Conservation (phyloP, 2,797 vertebrate species). For the Mus minutoides region DNA sequence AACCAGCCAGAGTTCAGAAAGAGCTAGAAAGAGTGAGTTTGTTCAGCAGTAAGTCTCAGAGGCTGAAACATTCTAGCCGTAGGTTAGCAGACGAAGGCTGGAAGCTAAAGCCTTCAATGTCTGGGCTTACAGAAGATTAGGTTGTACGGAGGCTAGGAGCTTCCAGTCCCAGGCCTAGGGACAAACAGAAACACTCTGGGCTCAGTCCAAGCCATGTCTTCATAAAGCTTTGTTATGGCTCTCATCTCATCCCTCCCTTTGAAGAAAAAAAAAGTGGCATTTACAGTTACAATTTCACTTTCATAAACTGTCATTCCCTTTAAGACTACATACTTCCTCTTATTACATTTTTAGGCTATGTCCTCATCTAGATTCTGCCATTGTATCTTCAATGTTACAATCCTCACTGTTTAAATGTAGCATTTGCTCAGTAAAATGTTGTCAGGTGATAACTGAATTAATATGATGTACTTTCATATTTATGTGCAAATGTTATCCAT, state of each 20-base stretch:
- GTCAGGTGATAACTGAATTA: not conserved
- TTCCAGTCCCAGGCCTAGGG: not conserved
- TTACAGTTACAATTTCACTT: not conserved
- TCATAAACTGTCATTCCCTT: not conserved
- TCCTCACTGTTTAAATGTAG: not conserved
- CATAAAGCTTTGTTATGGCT: not conserved
- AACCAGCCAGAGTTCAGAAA: not conserved
- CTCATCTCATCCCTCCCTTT: not conserved
- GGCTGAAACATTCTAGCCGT: not conserved
- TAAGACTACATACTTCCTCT: slow-evolving; percentile 14
- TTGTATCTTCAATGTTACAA: not conserved
- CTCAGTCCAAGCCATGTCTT: not conserved
- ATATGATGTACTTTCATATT: not conserved
- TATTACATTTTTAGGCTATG: not conserved
- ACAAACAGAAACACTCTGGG: not conserved
- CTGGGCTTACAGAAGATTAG: not conserved
- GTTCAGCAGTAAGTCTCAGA: not conserved
- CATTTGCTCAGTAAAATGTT: not conserved
- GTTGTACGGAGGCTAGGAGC: not conserved
- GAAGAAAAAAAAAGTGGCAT: not conserved
- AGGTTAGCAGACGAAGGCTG: not conserved
- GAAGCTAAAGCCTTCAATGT: not conserved
- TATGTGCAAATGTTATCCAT: not conserved
- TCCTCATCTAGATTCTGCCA: not conserved
- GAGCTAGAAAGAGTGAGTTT: not conserved